Evolutionary conservation across 30 jellyfish, hydroid and myxozoan genomes (phyloP), one percentile per base, ranked within the genome.

Genomic region (Pseudorhiza aurosa): DNA sequence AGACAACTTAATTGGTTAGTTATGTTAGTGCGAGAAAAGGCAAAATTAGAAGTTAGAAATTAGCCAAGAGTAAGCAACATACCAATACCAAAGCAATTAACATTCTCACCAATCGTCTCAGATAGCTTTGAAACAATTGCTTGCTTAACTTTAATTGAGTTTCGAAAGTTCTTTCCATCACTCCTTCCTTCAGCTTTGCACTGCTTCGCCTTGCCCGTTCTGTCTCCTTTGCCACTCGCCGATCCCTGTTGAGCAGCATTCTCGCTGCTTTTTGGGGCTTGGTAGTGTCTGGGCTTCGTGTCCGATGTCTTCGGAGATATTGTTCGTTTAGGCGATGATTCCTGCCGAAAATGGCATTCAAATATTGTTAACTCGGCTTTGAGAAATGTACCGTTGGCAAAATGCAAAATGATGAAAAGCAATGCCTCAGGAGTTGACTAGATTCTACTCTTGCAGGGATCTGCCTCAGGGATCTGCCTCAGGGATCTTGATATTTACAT

Each of bases 31-130:
- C n/a, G 55, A 8, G 55, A 42, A 29, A 14, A 49, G 19, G 1
- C 9, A 64, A 32, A 5, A 5, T 19, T 4, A 31, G 33, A 5
- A 8, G 77, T 64, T 64, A 64, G 77, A 31, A 64, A 40, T 64
- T 64, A 64, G 77, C 57, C 17, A 64, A 33, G 56, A 26, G 36
- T 29, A 62, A 78, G 53, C 21, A 37, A 81, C 85, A 81, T 65
- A 81, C 84, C 92, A 65, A 81, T 44, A 81, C 84, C 81, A 81
- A 81, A 67, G 85, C 84, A 81, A 81, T 65, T 81, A 81, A 81
- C 79, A 51, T 81, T 81, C 89, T 70, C 88, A 88, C 97, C 95
- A 65, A 88, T 57, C 36, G 87, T 77, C 82, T 85, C 98, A 28
- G 96, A 83, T 0, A 91, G 62, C 70, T 91, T 91, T 12, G 94